Conservation (phyloP, 2,888 invertebrate genomes). For the Eupithecia exiguata region DNA sequence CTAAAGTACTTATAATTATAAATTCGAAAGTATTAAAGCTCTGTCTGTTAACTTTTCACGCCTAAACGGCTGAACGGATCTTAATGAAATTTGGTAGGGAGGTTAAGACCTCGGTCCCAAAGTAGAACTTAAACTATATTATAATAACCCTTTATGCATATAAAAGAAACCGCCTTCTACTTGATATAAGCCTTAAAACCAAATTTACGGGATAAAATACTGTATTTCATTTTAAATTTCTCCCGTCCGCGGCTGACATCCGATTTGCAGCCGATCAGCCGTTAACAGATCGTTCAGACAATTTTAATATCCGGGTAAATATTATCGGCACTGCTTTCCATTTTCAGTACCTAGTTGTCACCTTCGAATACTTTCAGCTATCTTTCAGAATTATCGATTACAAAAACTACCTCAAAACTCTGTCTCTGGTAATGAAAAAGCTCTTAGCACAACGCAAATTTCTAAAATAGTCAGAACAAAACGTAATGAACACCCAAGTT, state of each 20-base stretch:
- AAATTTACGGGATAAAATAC: background rate
- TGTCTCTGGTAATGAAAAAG: background rate
- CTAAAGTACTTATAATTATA: too few species aligned
- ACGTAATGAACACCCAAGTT: too few species aligned
- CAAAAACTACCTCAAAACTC: background rate
- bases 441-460: too few species aligned
- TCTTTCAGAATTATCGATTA: background rate
- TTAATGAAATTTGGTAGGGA: too few species aligned
- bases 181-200: background rate
- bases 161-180: background rate
- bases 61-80: too few species aligned
- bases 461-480: too few species aligned
- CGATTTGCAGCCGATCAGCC: conserved; percentile 18
- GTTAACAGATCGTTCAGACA: conserved; percentile 21
- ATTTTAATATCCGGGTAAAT: conserved; percentile 33
- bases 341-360: background rate
- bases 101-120: too few species aligned
- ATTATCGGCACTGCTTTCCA: conserved; percentile 10
- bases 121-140: background rate
- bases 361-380: background rate
- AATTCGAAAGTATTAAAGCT: too few species aligned
- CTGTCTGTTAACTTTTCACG: too few species aligned
- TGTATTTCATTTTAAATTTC: background rate
- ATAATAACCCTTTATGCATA: background rate
- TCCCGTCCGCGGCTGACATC: conserved; percentile 11